Base-by-base conservation (phyloP, 2,888 invertebrate species). In the Neuroscelio doddi region DNA sequence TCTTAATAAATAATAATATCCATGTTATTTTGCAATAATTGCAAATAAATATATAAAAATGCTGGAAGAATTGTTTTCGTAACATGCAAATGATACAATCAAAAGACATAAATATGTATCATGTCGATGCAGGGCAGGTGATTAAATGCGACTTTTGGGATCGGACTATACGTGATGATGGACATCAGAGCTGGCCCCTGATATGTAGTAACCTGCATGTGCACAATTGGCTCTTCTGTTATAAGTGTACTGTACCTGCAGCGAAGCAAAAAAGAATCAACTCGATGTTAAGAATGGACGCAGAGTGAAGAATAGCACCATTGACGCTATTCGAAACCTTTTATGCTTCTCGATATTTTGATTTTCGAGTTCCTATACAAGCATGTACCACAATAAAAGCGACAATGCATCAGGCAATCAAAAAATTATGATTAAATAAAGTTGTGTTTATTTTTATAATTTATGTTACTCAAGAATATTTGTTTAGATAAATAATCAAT, bases 181-280 rank as follows among this genome's bases (percentile, higher is more conserved):
- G 42, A 57, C 47, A 36, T 14, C 36, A 27, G 27, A 5, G 21
- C 21, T 21, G 21, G 21, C 5, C 21, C 21, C 3, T 21, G 53
- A 44, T 53, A 58, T 58, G 64, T 55, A 53, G 5, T 21, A 57
- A 63, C 63, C 58, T 64, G 57, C 42, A 36, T 42, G 27, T 32
- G 21, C 21, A 5, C 21, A 5, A 21, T 12, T 32, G 49, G 34
- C 58, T 34, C 39, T 14, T 50, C 21, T 2, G 21, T 5, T 3
- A 21, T 21, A 21, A 49, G 58, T 58, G 58, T 53, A 55, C 36
- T 50, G 41, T 59, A 64, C 64, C 64, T 63, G 63, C 51, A 62
- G 29, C 44, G 10, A 5, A 30, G 27, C 30, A 56, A 41, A 21
- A 42, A 57, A 45, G 53, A 39, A 47, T 64, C 49, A 30, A 30